Evolutionary conservation across 1,140 invertebrate genomes (phyloP).

Genomic region (Drosophila arizonae): DNA sequence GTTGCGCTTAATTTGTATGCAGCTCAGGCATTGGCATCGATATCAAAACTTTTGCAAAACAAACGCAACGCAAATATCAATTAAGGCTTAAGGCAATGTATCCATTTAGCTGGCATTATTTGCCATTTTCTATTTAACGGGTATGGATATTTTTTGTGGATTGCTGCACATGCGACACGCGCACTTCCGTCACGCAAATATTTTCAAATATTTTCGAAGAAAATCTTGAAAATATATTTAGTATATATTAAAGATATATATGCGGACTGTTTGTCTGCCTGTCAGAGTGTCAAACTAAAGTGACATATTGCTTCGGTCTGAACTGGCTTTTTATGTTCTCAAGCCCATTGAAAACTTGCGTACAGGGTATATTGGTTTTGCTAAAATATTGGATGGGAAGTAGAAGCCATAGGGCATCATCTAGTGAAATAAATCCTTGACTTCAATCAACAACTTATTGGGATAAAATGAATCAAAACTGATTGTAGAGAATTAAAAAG

Average conservation of each 20-base stretch:
- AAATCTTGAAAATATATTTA: slow-evolving; percentile 40
- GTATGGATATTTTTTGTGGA: slow-evolving; percentile 5
- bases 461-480: too few species aligned
- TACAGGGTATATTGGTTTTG: too few species aligned
- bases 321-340: slow-evolving; percentile 6
- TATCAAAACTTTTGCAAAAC: slow-evolving; percentile 58
- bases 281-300: slow-evolving; percentile 61
- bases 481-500: too few species aligned
- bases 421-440: too few species aligned
- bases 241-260: slow-evolving; percentile 6
- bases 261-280: slow-evolving; percentile 19
- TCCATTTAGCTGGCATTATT: not conserved
- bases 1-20: slow-evolving; percentile 48
- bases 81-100: slow-evolving; percentile 2
- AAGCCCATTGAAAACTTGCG: too few species aligned
- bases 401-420: too few species aligned
- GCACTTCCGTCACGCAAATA: slow-evolving; percentile 64
- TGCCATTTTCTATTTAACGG: slow-evolving; percentile 1
- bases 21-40: slow-evolving; percentile 45
- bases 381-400: too few species aligned
- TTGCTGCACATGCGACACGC: slow-evolving; percentile 48
- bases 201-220: slow-evolving; percentile 43
- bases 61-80: slow-evolving; percentile 56
- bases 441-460: too few species aligned
- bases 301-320: slow-evolving; percentile 56